Evolutionary conservation across 2,797 vertebrate species (phyloP).

Genomic region (Takifugu rubripes): DNA sequence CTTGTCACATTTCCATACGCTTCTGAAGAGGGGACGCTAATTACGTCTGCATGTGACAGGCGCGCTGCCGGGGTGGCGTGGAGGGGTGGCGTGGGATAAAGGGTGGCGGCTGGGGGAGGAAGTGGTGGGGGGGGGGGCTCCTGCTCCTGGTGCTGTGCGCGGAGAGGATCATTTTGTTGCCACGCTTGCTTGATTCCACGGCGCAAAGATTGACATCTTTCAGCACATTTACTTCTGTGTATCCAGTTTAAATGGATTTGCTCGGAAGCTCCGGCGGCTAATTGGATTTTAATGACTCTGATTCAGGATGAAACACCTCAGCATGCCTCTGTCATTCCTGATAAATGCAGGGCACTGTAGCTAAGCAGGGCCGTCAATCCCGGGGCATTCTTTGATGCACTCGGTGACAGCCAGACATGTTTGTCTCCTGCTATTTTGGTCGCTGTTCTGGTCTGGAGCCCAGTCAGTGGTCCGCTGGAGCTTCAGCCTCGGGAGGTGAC

Average conservation of each 20-base stretch:
- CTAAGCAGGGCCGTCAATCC: conserved; percentile 26
- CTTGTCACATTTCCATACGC: conserved; percentile 72
- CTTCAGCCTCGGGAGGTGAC: conserved; percentile 20
- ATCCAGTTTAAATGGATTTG: conserved; percentile 9
- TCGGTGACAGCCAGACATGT: conserved; percentile 31
- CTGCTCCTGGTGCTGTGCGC: conserved; percentile 24
- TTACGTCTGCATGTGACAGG: conserved; percentile 66
- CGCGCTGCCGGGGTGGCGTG: conserved; percentile 44
- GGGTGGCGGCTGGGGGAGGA: not conserved
- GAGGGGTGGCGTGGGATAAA: conserved; percentile 25
- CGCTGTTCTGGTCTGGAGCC: conserved; percentile 37
- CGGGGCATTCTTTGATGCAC: conserved; percentile 43
- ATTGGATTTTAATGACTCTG: conserved; percentile 30
- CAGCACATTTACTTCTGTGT: conserved; percentile 10
- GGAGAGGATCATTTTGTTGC: conserved; percentile 20
- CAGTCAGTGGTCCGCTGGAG: conserved; percentile 42
- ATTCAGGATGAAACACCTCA: conserved; percentile 9
- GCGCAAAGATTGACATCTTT: conserved; percentile 1
- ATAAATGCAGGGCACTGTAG: conserved; percentile 32
- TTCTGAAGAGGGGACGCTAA: conserved; percentile 61
- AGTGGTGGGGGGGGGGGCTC: conserved; percentile 3
- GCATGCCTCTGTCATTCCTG: conserved; percentile 4
- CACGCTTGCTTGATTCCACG: conserved; percentile 19
- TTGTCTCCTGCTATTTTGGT: conserved; percentile 46
- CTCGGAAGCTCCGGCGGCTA: conserved; percentile 26